These are phyloP conservation scores for Oryzias curvinotus DNA, from an alignment of 2,113 vertebrate genomes.

Conservation along the genomic window DNA sequence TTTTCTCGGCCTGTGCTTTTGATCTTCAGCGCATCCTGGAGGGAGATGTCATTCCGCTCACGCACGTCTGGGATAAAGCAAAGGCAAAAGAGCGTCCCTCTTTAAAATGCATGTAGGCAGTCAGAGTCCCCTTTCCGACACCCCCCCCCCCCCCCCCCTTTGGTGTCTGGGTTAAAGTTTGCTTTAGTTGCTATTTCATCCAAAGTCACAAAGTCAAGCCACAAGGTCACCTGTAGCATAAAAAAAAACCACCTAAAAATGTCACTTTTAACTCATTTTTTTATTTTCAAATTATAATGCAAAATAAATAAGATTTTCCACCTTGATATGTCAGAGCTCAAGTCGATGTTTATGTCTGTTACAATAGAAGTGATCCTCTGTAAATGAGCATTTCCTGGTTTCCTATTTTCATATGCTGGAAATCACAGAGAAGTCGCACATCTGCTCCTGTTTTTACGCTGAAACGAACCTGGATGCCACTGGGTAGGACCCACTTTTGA, in stretches of 20 bases:
- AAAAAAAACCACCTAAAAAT: not conserved
- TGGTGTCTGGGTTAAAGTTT: conserved; percentile 2
- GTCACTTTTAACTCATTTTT: not conserved
- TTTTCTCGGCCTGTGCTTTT: conserved; percentile 7
- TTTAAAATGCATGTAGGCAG: conserved; percentile 64
- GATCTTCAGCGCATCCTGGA: conserved; percentile 38
- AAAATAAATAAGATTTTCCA: too few species aligned
- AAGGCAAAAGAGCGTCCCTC: conserved; percentile 38
- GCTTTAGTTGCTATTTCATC: conserved; percentile 25
- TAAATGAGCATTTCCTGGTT: too few species aligned
- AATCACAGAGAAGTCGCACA: conserved; percentile 24
- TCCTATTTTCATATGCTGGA: not conserved
- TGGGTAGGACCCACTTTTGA: conserved; percentile 52
- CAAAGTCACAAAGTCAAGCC: not conserved
- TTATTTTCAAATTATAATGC: not conserved
- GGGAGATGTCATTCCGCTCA: conserved; percentile 58
- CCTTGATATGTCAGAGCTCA: too few species aligned
- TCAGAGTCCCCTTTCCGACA: conserved; percentile 38
- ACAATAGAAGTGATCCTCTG: too few species aligned
- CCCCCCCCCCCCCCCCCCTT: conserved; percentile 24
- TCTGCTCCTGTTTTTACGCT: conserved; percentile 44
- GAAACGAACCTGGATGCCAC: conserved; percentile 19
- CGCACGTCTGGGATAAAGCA: conserved; percentile 54
- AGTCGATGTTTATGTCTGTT: too few species aligned
- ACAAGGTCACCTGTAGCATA: not conserved